Evolutionary conservation across 2,888 invertebrate genomes (phyloP), one percentile per base, ranked within the genome.

Genomic region (Andricus quercusramuli): DNA sequence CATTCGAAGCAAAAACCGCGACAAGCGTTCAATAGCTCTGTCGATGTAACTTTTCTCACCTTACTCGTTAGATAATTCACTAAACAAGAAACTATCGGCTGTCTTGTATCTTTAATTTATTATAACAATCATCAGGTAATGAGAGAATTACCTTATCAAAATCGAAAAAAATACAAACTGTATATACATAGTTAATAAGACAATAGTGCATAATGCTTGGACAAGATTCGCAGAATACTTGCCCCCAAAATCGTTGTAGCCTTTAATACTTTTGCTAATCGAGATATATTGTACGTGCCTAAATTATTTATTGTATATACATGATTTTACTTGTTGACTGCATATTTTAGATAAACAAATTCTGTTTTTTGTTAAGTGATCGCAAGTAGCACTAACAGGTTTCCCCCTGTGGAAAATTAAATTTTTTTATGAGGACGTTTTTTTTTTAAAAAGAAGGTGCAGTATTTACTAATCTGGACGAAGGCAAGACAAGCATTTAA

Each of bases 1-100:
- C 84, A 96, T 96, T 1, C 95, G 98, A 86, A 96, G 96, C 88
- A 98, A 98, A 94, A 97, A 97, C 93, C 94, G 99, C 81, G 98
- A 98, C 94, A 98, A 98, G 93, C 95, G 98, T 86, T 96, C 96
- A 85, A 97, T 95, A 83, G 95, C 95, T 83, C 94, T 96, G 89
- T 93, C 94, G 83, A 88, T 89, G 78, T 92, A 89, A 90, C 84
- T 90, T 90, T 92, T 84, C 76, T 77, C 41, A 77, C n/a, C 20
- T 32, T 74, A 47, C 51, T 29, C 32, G 11, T 25, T 74, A 74
- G 74, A 32, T 82, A 77, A 78, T 80, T 81, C 79, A 47, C 77
- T 68, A 47, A 77, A 29, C 29, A 64, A 59, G n/a, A 44, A n/a
- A 80, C 15, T 74, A 77, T 79, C 77, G 51, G 59, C 67, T 59